Evolutionary conservation across 2,888 invertebrate genomes (phyloP).

Genomic region (Brassicogethes aeneus): DNA sequence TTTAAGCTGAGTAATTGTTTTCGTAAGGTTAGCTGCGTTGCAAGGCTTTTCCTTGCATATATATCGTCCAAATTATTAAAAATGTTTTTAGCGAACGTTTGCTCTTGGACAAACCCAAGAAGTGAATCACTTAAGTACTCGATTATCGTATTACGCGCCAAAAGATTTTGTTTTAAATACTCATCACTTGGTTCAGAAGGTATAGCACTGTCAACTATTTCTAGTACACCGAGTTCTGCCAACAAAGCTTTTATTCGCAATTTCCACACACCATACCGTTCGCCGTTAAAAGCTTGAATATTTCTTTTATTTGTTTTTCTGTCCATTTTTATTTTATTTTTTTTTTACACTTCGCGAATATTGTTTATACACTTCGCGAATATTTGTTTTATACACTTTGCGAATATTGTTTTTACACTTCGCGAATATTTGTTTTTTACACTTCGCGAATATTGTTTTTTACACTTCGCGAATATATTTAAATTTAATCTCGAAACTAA

Average conservation of each 20-base stretch:
- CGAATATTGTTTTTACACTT: too few species aligned
- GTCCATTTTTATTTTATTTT: too few species aligned
- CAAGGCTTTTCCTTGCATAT: conserved; percentile 15
- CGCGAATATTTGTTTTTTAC: too few species aligned
- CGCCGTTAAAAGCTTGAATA: conserved; percentile 8
- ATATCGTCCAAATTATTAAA: conserved; percentile 10
- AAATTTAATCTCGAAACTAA: too few species aligned
- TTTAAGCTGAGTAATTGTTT: conserved; percentile 21
- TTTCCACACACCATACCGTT: conserved; percentile 9
- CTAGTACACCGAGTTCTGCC: conserved; percentile 8
- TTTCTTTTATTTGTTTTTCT: conserved; percentile 9
- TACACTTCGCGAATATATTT: too few species aligned
- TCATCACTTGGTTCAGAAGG: conserved; percentile 5
- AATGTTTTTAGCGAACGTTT: too few species aligned
- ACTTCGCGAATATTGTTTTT: too few species aligned
- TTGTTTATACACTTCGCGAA: too few species aligned
- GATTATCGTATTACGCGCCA: conserved; percentile 9
- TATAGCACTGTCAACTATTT: conserved; percentile 6
- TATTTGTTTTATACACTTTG: too few species aligned
- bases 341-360: too few species aligned
- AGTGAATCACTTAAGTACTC: conserved; percentile 12
- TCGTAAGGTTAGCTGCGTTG: conserved; percentile 20
- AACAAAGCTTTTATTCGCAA: conserved; percentile 8
- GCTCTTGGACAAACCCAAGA: too few species aligned
- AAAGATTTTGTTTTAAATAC: conserved; percentile 7